These are phyloP conservation scores for Natrix natrix DNA, from an alignment of 2,797 vertebrate genomes.

Conservation along the genomic window DNA sequence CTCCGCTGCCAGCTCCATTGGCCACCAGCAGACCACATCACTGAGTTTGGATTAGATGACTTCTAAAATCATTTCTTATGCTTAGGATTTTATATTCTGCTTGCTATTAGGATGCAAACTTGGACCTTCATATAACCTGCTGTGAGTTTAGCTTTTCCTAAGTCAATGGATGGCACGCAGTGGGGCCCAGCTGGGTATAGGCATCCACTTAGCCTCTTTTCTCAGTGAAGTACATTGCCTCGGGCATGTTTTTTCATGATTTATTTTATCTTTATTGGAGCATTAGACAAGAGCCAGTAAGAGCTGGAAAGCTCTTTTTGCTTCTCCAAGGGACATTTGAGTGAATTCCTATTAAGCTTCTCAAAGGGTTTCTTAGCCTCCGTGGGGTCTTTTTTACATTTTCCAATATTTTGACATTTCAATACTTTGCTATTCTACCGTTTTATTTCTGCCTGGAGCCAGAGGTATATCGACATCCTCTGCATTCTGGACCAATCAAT, in stretches of 20 bases:
- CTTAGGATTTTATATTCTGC: neutral
- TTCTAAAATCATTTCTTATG: neutral
- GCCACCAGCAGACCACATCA: no score
- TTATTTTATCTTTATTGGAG: neutral
- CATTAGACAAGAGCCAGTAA: neutral
- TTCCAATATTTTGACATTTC: neutral
- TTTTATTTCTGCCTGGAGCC: slow-evolving; percentile 2
- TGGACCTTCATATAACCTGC: neutral
- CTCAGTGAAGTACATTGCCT: neutral
- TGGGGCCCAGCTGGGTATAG: neutral
- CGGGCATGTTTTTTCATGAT: slow-evolving; percentile 6
- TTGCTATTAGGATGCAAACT: neutral
- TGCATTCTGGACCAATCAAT: neutral
- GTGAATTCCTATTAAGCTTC: neutral
- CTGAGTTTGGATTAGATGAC: neutral
- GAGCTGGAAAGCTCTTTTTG: neutral
- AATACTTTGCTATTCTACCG: neutral
- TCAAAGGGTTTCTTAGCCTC: neutral
- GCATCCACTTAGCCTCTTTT: neutral
- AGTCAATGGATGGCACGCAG: neutral
- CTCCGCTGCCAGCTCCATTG: no score
- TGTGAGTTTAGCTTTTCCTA: neutral
- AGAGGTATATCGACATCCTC: neutral
- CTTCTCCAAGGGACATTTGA: slow-evolving; percentile 1
- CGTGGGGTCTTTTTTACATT: neutral